Conservation (phyloP, 2,113 vertebrate species). For the Ploceus nigricollis region DNA sequence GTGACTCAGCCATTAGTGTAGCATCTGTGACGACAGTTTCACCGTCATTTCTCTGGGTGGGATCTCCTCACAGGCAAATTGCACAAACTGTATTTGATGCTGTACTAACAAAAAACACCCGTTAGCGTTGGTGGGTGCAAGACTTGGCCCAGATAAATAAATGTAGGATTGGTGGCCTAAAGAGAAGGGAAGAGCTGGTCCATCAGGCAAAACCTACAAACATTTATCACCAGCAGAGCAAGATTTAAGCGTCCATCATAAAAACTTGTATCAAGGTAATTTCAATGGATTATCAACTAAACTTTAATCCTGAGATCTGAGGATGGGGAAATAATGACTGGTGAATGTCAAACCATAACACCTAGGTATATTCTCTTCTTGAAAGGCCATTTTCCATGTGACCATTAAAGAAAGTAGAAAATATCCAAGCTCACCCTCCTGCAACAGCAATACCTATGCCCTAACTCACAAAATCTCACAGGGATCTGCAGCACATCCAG, state of each 20-base stretch:
- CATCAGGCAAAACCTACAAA: background rate
- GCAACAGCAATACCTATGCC: background rate
- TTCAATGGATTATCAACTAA: background rate
- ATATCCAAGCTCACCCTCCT: background rate
- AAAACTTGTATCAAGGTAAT: background rate
- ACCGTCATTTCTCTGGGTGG: conserved; percentile 19
- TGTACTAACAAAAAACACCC: background rate
- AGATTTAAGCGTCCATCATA: background rate
- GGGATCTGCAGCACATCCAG: background rate
- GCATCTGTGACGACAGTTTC: background rate
- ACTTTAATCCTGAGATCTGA: background rate
- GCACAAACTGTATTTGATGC: background rate
- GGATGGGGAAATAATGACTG: background rate
- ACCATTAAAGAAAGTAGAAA: background rate
- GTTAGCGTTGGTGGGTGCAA: background rate
- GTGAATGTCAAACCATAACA: background rate
- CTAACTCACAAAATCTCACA: background rate
- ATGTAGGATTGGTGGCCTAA: background rate
- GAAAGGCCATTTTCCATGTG: background rate
- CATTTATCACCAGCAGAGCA: background rate
- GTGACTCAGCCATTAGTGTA: background rate
- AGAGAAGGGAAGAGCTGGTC: background rate
- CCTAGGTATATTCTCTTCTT: background rate
- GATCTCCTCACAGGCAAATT: conserved; percentile 8
- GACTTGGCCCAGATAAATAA: background rate